These are phyloP conservation scores for Notolepis coatsorum DNA, from an alignment of 2,797 vertebrate genomes.

Conservation along the genomic window DNA sequence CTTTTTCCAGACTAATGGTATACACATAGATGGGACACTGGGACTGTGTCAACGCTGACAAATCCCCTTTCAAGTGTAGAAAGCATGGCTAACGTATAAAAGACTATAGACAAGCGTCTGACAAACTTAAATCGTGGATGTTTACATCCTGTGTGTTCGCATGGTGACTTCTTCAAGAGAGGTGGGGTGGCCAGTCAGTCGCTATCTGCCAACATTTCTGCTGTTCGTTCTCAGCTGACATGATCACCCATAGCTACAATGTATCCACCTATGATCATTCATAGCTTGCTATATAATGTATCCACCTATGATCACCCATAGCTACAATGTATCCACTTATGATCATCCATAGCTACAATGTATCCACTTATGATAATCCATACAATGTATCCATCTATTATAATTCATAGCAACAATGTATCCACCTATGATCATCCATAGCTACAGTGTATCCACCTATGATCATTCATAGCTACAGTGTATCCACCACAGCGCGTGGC, in stretches of 20 bases:
- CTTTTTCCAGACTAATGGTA: conserved; percentile 6
- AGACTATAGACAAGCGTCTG: neutral
- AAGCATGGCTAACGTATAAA: neutral
- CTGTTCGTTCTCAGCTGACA: conserved; percentile 45
- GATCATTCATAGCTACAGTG: conserved; percentile 10
- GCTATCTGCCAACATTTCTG: conserved; percentile 40
- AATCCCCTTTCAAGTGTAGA: no score
- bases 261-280: no score
- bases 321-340: conserved; percentile 12
- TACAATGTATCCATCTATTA: no score
- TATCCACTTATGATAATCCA: no score
- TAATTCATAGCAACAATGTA: no score
- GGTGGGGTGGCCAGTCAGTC: conserved; percentile 24
- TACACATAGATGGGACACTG: neutral
- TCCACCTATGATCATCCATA: conserved; percentile 8
- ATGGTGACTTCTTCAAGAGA: conserved; percentile 24
- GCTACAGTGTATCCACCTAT: conserved; percentile 12
- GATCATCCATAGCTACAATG: no score
- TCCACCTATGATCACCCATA: conserved; percentile 7
- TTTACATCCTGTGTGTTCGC: conserved; percentile 61
- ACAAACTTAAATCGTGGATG: conserved; percentile 28
- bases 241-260: no score
- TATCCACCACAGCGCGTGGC: conserved; percentile 14
- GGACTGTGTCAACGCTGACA: no score
- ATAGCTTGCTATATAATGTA: no score